phyloP scores from a whole-genome alignment of 2,113 vertebrate genomes.

The Periophthalmus modestus region DNA sequence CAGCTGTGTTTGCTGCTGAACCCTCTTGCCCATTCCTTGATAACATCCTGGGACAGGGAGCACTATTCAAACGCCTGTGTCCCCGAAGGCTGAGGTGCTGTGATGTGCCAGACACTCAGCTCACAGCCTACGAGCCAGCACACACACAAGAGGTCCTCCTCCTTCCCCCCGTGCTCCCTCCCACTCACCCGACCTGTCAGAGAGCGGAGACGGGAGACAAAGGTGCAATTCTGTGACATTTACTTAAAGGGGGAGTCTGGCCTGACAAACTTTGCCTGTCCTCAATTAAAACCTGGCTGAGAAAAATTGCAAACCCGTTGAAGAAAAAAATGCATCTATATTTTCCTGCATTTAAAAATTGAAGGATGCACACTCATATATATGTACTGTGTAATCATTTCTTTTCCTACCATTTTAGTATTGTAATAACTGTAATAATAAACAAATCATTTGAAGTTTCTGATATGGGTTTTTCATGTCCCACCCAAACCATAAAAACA shows the following conservation, averaged over 20 bases:
- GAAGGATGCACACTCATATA: too few relatives aligned
- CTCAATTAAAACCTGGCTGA: background rate
- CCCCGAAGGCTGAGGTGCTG: conserved; percentile 59
- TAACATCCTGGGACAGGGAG: conserved; percentile 47
- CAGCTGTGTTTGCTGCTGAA: conserved; percentile 26
- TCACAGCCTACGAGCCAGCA: conserved; percentile 41
- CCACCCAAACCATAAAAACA: too few relatives aligned
- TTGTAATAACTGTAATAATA: too few relatives aligned
- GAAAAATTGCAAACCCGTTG: background rate
- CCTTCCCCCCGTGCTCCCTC: conserved; percentile 15
- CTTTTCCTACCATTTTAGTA: too few relatives aligned
- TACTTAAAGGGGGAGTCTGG: background rate
- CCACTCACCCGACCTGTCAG: conserved; percentile 45
- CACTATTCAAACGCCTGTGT: conserved; percentile 59
- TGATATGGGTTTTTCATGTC: too few relatives aligned
- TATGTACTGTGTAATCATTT: too few relatives aligned
- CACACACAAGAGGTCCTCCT: conserved; percentile 50
- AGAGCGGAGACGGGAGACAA: conserved; percentile 39
- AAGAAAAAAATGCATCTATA: background rate
- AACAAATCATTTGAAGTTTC: too few relatives aligned
- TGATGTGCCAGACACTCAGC: conserved; percentile 59
- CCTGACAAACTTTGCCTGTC: background rate
- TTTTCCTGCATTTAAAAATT: too few relatives aligned
- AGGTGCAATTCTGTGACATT: conserved; percentile 2
- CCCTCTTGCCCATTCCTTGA: conserved; percentile 48